phyloP scores from a whole-genome alignment of 1,140 invertebrate species.

The Hylyphantes graminicola region DNA sequence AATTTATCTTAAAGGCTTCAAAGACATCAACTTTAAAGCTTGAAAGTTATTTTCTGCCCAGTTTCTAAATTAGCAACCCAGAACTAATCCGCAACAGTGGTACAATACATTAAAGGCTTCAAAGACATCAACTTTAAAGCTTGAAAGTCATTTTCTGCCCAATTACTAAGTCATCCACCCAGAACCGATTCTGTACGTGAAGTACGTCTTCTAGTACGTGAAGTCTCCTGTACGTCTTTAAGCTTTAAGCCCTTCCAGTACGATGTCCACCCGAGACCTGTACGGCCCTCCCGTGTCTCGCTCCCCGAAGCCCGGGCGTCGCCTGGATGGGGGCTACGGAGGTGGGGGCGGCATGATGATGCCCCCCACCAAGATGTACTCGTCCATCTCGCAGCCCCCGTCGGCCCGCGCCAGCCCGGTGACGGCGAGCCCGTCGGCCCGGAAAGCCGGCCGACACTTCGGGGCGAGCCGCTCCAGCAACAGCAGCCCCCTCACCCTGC shows the following conservation, averaged over 20 bases:
- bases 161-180: too few relatives aligned
- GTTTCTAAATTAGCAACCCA: too few relatives aligned
- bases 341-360: conserved; percentile 6
- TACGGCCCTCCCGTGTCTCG: conserved; percentile 47
- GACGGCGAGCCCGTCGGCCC: conserved; percentile 44
- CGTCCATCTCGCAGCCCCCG: conserved; percentile 62
- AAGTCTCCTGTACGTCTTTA: too few relatives aligned
- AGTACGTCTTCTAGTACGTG: too few relatives aligned
- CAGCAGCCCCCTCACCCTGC: conserved; percentile 62
- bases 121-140: too few relatives aligned
- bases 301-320: conserved; percentile 49
- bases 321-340: conserved; percentile 42
- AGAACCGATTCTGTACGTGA: too few relatives aligned
- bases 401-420: conserved; percentile 61
- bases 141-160: too few relatives aligned
- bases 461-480: conserved; percentile 62
- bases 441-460: conserved; percentile 33
- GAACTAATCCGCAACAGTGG: too few relatives aligned
- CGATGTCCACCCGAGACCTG: conserved; percentile 50
- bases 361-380: conserved; percentile 52
- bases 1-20: too few relatives aligned
- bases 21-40: too few relatives aligned
- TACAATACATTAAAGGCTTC: too few relatives aligned
- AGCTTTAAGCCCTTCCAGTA: conserved; percentile 25
- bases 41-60: too few relatives aligned